Evolutionary conservation across 2,888 invertebrate genomes (phyloP).

Genomic region (Xanthorhoe spadicearia): DNA sequence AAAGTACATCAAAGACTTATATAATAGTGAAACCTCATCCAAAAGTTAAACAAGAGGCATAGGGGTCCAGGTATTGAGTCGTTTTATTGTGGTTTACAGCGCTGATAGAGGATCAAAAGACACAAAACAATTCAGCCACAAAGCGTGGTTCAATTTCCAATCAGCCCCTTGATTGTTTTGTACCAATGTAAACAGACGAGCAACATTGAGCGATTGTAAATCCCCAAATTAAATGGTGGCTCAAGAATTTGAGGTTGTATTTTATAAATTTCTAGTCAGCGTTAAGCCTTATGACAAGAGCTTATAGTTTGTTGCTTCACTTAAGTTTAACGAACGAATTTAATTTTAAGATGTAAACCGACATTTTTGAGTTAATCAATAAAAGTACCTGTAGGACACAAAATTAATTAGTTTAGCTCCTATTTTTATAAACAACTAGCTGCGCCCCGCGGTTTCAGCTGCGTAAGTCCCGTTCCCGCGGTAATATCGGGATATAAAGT

Average conservation of each 20-base stretch:
- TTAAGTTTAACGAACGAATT: no score
- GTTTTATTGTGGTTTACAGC: conserved; percentile 13
- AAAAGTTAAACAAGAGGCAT: conserved; percentile 9
- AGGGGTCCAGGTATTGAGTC: conserved; percentile 8
- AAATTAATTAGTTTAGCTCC: no score
- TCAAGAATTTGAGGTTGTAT: conserved; percentile 2
- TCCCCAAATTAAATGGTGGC: conserved; percentile 29
- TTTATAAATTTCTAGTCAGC: background rate
- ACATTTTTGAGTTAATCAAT: no score
- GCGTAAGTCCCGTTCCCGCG: no score
- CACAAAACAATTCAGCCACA: conserved; percentile 21
- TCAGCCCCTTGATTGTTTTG: conserved; percentile 42
- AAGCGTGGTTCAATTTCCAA: conserved; percentile 37
- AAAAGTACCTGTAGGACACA: no score
- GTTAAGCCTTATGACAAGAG: background rate
- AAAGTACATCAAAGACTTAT: background rate
- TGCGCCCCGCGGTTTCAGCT: no score
- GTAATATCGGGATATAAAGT: no score
- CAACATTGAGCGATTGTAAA: conserved; percentile 25
- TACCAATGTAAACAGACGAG: conserved; percentile 36
- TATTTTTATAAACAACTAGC: no score
- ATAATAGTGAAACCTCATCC: conserved; percentile 5
- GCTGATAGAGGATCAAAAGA: conserved; percentile 21
- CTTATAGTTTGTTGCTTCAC: background rate
- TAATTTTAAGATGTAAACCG: no score